These are phyloP conservation scores for Alosa sapidissima DNA, from an alignment of 2,797 vertebrate species.

Conservation along the genomic window DNA sequence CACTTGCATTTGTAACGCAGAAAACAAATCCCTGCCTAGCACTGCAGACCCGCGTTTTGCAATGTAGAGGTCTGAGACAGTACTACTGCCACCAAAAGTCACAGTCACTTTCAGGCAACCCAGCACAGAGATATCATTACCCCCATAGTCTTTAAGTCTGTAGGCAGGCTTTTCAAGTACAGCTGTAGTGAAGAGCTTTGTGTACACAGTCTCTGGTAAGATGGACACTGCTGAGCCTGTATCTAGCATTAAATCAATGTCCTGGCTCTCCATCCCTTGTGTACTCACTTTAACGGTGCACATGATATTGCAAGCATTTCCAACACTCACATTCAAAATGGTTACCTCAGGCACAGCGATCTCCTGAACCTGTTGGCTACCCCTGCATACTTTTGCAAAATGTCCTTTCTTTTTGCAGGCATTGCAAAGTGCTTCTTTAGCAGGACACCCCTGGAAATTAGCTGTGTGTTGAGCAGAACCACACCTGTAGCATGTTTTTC, in stretches of 20 bases:
- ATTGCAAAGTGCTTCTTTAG: neutral
- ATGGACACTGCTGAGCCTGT: conserved; percentile 25
- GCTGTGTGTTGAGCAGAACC: conserved; percentile 22
- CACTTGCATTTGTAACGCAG: neutral
- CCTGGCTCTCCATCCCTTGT: neutral
- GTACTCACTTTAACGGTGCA: neutral
- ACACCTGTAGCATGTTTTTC: conserved; percentile 17
- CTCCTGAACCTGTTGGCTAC: neutral
- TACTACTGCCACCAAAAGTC: conserved; percentile 1
- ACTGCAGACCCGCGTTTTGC: neutral
- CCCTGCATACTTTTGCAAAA: conserved; percentile 24
- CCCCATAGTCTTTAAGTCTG: neutral
- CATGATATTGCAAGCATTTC: neutral
- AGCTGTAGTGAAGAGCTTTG: neutral
- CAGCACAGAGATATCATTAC: neutral
- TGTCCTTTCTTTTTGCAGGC: conserved; percentile 21
- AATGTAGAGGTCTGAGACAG: conserved; percentile 3
- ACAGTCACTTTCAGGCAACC: conserved; percentile 31
- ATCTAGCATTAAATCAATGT: conserved; percentile 29
- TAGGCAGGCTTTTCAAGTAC: neutral
- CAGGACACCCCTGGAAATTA: neutral
- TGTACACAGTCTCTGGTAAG: neutral
- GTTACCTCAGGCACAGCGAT: neutral
- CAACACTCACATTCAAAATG: conserved; percentile 2
- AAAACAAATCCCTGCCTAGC: conserved; percentile 28